Percentiles rank a stretch among this genome's conserved stretches.
These are phyloP conservation scores for Calliopsis andreniformis DNA, from an alignment of 1,140 invertebrate genomes.

Conservation along the genomic window DNA sequence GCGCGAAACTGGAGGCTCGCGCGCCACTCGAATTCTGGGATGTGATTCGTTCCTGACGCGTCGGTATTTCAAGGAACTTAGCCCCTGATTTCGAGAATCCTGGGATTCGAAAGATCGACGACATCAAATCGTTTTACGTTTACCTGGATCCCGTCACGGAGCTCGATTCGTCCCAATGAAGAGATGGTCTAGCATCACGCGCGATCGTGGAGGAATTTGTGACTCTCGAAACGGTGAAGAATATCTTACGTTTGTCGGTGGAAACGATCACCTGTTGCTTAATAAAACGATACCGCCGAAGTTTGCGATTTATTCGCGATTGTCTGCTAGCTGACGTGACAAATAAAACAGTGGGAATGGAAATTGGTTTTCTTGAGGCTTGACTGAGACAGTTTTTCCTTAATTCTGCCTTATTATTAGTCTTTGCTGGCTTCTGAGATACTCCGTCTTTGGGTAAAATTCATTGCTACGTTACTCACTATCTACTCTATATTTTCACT, in stretches of 20 bases:
- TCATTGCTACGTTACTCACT: slow-evolving; percentile 38
- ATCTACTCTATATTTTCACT: too few relatives aligned
- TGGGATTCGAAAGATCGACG: slow-evolving; percentile 39
- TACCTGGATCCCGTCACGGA: neutral
- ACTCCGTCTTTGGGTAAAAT: slow-evolving; percentile 30
- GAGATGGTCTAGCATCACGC: too few relatives aligned
- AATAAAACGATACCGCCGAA: slow-evolving; percentile 36
- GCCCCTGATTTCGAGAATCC: neutral
- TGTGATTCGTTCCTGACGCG: slow-evolving; percentile 26
- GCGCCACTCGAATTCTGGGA: neutral
- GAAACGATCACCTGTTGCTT: slow-evolving; percentile 59
- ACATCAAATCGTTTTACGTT: slow-evolving; percentile 40
- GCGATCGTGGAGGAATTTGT: neutral
- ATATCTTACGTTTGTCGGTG: neutral
- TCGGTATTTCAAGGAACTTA: slow-evolving; percentile 49
- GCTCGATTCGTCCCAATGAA: neutral
- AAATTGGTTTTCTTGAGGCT: neutral
- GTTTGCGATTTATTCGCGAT: slow-evolving; percentile 48
- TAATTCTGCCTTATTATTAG: too few relatives aligned
- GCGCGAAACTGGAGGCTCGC: slow-evolving; percentile 24
- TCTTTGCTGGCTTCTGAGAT: too few relatives aligned
- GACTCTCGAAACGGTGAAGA: neutral
- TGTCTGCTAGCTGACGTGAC: neutral
- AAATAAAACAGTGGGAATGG: neutral
- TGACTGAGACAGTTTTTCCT: neutral